These are phyloP conservation scores for Xylocampa areola DNA, from an alignment of 2,888 invertebrate genomes.

Conservation along the genomic window DNA sequence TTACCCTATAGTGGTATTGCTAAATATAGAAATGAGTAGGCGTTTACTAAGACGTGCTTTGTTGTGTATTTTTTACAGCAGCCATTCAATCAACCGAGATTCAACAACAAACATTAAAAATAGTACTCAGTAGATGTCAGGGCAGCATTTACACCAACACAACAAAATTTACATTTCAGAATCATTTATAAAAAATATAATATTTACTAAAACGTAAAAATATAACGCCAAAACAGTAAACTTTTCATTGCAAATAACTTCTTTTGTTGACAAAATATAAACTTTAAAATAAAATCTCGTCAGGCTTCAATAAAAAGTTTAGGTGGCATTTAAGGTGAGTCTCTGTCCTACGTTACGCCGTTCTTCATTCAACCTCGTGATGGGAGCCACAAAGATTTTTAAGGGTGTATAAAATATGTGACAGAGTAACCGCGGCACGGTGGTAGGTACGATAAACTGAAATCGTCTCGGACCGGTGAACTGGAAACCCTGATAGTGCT, in stretches of 20 bases:
- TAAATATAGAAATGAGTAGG: no score
- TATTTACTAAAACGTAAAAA: no score
- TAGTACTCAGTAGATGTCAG: no score
- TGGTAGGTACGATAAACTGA: constrained; percentile 58
- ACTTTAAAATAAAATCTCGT: constrained; percentile 22
- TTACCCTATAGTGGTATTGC: no score
- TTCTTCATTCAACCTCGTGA: constrained; percentile 23
- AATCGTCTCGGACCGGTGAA: constrained; percentile 65
- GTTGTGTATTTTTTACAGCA: no score
- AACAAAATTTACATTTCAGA: no score
- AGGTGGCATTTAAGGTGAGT: constrained; percentile 7
- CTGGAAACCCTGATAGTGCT: constrained; percentile 70
- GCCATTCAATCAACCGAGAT: no score
- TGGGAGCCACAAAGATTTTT: constrained; percentile 48
- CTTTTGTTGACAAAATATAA: constrained; percentile 8
- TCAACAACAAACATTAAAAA: no score
- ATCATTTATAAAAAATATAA: no score
- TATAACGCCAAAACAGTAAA: constrained; percentile 1
- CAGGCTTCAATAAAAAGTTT: constrained; percentile 18
- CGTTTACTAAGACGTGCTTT: no score
- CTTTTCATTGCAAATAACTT: constrained; percentile 7
- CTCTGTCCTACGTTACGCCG: neutral
- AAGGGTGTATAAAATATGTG: constrained; percentile 61
- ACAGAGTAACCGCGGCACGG: constrained; percentile 61
- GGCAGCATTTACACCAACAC: no score